Conservation (phyloP, 2,888 invertebrate genomes). For the Drosophila borborema region DNA sequence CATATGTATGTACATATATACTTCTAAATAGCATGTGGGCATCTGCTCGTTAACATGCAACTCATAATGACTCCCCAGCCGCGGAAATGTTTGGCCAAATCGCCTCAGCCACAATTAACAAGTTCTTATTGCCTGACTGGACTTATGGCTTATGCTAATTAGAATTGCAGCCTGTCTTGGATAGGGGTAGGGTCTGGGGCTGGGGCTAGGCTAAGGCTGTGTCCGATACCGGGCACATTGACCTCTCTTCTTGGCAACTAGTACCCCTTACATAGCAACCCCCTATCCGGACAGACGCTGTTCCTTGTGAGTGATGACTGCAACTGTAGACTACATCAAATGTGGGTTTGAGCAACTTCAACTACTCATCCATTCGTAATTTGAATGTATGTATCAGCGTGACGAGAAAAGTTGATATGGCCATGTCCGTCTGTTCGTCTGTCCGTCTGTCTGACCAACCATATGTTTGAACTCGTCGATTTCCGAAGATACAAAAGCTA, state of each 20-base stretch:
- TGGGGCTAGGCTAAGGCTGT: not conserved
- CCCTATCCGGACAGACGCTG: not conserved
- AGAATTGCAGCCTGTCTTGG: conserved; percentile 46
- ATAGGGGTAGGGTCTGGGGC: not conserved
- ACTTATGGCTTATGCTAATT: conserved; percentile 56
- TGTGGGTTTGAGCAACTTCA: not conserved
- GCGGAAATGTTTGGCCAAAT: conserved; percentile 57
- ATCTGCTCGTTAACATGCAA: conserved; percentile 56
- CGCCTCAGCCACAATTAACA: conserved; percentile 56
- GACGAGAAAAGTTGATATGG: too few species aligned
- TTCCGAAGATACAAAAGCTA: too few species aligned
- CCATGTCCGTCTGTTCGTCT: too few species aligned
- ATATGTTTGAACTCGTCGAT: too few species aligned
- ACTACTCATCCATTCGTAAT: not conserved
- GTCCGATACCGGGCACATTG: not conserved
- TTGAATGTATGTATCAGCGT: too few species aligned
- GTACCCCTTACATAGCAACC: not conserved
- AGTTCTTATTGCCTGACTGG: conserved; percentile 41
- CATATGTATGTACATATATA: not conserved
- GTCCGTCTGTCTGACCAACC: too few species aligned
- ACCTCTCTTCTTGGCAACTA: conserved; percentile 16
- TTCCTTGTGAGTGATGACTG: not conserved
- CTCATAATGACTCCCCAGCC: conserved; percentile 52
- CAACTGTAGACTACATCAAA: not conserved
- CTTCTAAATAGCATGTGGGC: conserved; percentile 27